Evolutionary conservation across 2,113 vertebrate genomes (phyloP), one percentile per base, ranked within the genome.

Genomic region (Pygathrix nemaeus): DNA sequence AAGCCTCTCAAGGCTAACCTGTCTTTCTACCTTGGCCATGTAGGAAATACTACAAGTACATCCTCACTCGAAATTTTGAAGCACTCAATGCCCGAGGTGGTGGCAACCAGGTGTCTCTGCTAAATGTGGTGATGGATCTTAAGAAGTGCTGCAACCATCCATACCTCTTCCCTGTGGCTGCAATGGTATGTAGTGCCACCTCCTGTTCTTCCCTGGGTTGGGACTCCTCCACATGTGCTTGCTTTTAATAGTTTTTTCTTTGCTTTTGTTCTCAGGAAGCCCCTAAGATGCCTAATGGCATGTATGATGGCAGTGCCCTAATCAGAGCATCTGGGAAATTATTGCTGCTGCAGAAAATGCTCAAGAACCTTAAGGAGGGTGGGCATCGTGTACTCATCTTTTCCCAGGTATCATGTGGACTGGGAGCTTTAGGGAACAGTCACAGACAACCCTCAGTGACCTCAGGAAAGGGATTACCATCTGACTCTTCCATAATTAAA

Each of bases 121-220:
- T 99, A 50, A 99, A 99, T 16, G 99, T 99, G 97, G 99, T 99
- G 97, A 99, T 99, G 99, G 99, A 99, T 98, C 99, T 99, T 85
- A 99, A 99, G 98, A 99, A 99, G 97, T 99, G 99, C 98, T 99
- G 99, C 98, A 99, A 99, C 97, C 99, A 99, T 97, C 99, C 99
- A 12, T 99, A 99, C 98, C 99, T 99, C 98, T 99, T 99, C 93
- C 99, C 99, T 11, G 99, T 99, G 87, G 99, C 99, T 78, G 99
- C 99, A 43, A 99, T 99, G 98, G 99, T 99, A 99, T 1, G 98
- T 96, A 50, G 6, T 83, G 18, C 64, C 18, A 1, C 45, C 40
- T 48, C 66, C 27, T 23, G 9, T 45, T 52, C 6, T 3, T 48
- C 23, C 14, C 30, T 59, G 59, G 13, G 2, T 83, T 57, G n/a